Base-by-base conservation (phyloP, 2,797 vertebrate genomes). In the Siniperca undulata region DNA sequence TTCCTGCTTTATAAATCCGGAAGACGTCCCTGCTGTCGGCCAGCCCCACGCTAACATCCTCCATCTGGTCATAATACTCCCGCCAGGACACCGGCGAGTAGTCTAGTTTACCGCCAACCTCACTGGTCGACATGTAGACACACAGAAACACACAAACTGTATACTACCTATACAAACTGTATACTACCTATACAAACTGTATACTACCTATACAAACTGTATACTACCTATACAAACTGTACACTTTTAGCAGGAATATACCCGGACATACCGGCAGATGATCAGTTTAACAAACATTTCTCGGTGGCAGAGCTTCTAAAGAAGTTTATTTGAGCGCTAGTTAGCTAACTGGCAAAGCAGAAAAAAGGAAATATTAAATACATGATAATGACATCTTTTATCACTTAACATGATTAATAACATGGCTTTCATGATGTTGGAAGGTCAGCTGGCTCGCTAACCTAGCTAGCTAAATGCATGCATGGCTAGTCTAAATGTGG, bases 21-120 rank as follows among this genome's bases (percentile, higher is more conserved):
- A 93, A 94, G 53, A 93, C 75, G 66, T 95, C 94, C 38, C 90
- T 83, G 87, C 82, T 86, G 80, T 93, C 93, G 17, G 81, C 77
- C 1, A 56, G 67, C 3, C 91, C 92, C 42, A 95, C 87, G 0
- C 78, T 83, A 74, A 95, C 93, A 0, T 95, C 93, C 73, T 95
- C 93, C 86, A 91, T 89, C 84, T 94, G 90, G 46, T 95, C 93
- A 24, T 94, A 95, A 53, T 95, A 95, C 78, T 92, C 86, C 8
- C 81, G 85, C 95, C 95, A 95, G 4, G 94, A 94, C 36, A 94
- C 92, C 0, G 93, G 93, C 3, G 95, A 94, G 88, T 92, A 95
- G 86, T 95, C 92, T 0, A 30, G 83, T 12, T 91, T 82, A 22
- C 40, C 46, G 48, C 81, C 77, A 1, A 84, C 83, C 70, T 86